A percentile compares a stretch with the other conserved stretches of the same genome.
Conservation (phyloP, 1,140 invertebrate species). For the Drosophila quadrilineata region DNA sequence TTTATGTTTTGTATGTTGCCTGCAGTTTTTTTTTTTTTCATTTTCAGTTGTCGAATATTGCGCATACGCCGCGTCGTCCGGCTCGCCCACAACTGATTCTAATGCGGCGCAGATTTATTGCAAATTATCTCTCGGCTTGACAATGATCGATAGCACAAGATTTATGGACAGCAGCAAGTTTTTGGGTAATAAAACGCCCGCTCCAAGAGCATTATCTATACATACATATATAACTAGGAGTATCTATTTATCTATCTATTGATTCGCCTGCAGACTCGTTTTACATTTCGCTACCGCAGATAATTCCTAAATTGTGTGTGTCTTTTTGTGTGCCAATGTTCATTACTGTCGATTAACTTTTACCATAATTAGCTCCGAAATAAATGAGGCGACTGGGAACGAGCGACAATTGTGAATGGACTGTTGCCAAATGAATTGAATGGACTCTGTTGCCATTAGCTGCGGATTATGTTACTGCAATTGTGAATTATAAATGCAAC, state of each 20-base stretch:
- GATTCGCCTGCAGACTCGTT: slow-evolving; percentile 9
- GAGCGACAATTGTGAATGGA: slow-evolving; percentile 35
- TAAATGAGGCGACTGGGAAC: slow-evolving; percentile 66
- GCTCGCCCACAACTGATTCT: slow-evolving; percentile 38
- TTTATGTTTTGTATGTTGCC: slow-evolving; percentile 66
- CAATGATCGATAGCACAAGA: slow-evolving; percentile 73
- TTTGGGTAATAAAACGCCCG: slow-evolving; percentile 43
- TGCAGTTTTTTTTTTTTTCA: slow-evolving; percentile 46
- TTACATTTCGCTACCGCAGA: slow-evolving; percentile 24
- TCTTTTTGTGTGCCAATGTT: slow-evolving; percentile 27
- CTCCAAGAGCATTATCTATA: background rate
- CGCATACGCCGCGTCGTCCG: slow-evolving; percentile 11
- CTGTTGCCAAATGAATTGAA: slow-evolving; percentile 7
- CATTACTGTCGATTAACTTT: slow-evolving; percentile 34
- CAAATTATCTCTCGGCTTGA: slow-evolving; percentile 66
- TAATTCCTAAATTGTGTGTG: slow-evolving; percentile 35
- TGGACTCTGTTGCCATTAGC: slow-evolving; percentile 6
- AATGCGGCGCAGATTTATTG: slow-evolving; percentile 67
- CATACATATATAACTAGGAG: background rate
- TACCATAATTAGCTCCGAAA: slow-evolving; percentile 59
- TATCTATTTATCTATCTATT: background rate
- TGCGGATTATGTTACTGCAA: too few relatives aligned
- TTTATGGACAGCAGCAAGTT: slow-evolving; percentile 58
- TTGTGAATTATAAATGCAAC: too few relatives aligned
- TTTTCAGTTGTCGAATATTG: slow-evolving; percentile 27